A percentile compares a stretch with the other conserved stretches of the same genome.
These are phyloP conservation scores for Trissolcus brochymenae DNA, from an alignment of 2,888 invertebrate genomes.

Conservation along the genomic window DNA sequence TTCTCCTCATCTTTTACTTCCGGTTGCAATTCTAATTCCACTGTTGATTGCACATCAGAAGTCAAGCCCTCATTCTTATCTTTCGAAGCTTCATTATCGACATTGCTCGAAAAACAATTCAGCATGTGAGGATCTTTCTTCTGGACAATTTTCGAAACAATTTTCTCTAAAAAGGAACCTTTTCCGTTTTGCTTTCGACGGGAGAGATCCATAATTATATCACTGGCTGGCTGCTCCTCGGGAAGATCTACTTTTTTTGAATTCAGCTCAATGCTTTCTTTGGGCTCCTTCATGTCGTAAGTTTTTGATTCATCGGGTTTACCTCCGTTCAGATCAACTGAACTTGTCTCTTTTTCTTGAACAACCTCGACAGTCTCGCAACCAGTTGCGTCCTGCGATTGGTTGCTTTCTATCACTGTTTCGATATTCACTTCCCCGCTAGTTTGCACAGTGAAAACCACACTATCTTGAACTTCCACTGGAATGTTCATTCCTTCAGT, in stretches of 20 bases:
- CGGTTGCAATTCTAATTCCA: neutral
- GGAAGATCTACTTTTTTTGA: neutral
- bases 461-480: slow-evolving; percentile 68
- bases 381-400: slow-evolving; percentile 24
- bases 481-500: slow-evolving; percentile 75
- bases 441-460: slow-evolving; percentile 70
- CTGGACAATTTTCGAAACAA: slow-evolving; percentile 74
- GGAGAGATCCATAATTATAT: slow-evolving; percentile 72
- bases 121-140: slow-evolving; percentile 67
- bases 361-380: neutral
- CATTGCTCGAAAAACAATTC: neutral
- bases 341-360: slow-evolving; percentile 5
- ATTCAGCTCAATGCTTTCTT: neutral
- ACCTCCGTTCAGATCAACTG: neutral
- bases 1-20: slow-evolving; percentile 6
- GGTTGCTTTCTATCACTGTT: slow-evolving; percentile 55
- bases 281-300: neutral
- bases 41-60: neutral
- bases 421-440: slow-evolving; percentile 62
- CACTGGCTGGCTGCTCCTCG: slow-evolving; percentile 62
- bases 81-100: neutral
- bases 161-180: slow-evolving; percentile 73
- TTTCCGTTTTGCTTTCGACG: slow-evolving; percentile 71
- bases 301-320: slow-evolving; percentile 11
- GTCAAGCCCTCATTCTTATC: neutral